A percentile compares a stretch with the other conserved stretches of the same genome.
phyloP scores from a whole-genome alignment of 2,888 invertebrate genomes.

The Sarcophaga variegata region DNA sequence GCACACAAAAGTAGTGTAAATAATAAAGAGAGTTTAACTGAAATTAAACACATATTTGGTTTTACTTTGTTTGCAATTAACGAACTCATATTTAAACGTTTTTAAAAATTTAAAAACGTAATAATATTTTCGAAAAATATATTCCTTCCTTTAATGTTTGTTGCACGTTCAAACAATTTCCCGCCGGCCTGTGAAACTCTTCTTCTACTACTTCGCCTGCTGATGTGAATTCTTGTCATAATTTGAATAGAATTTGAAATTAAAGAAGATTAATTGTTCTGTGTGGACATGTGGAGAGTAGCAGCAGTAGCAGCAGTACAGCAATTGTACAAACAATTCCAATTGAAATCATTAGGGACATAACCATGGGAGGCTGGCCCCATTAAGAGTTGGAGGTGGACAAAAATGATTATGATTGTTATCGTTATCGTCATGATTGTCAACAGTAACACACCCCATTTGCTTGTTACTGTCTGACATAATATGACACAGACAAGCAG shows the following conservation, averaged over 20 bases:
- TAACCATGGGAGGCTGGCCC: not conserved
- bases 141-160: not conserved
- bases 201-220: no score
- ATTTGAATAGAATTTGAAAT: conserved; percentile 78
- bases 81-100: no score
- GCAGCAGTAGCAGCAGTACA: not conserved
- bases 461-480: conserved; percentile 36
- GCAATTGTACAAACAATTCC: not conserved
- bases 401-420: conserved; percentile 10
- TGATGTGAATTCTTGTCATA: conserved; percentile 69
- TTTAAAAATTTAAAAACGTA: no score
- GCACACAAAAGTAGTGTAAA: no score
- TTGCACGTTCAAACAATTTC: not conserved
- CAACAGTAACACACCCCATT: conserved; percentile 19
- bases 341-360: conserved; percentile 10
- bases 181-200: not conserved
- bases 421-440: conserved; percentile 27
- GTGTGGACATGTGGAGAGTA: conserved; percentile 39
- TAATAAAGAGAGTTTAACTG: no score
- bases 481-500: conserved; percentile 24
- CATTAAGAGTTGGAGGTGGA: no score
- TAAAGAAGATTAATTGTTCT: conserved; percentile 79
- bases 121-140: not conserved
- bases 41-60: no score
- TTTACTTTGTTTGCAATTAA: no score